Base-by-base conservation (phyloP, 2,888 invertebrate genomes). In the Lobophora halterata region DNA sequence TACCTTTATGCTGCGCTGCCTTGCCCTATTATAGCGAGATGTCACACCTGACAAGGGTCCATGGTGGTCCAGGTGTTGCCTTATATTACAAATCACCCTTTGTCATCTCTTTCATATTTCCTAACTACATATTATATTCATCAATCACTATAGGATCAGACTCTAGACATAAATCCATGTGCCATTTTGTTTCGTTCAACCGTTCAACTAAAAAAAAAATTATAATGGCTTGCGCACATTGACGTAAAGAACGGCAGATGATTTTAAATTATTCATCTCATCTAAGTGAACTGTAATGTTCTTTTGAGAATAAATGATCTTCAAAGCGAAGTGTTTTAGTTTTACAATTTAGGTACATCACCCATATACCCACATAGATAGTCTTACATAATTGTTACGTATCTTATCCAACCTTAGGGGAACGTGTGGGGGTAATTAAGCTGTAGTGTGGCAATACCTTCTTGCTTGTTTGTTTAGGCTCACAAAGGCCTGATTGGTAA, bases 401-500 rank as follows among this genome's bases (percentile, higher is more conserved):
- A n/a, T n/a, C n/a, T n/a, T n/a, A n/a, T n/a, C n/a, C n/a, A n/a
- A n/a, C n/a, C n/a, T n/a, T n/a, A n/a, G n/a, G n/a, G n/a, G 14
- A 17, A 23, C 23, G 40, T 43, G 29, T 32, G 31, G 38, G 43
- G 38, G 43, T 52, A 49, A 52, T 52, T 40, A 49, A 52, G 49
- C 49, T 49, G 42, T 46, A 31, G 24, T 33, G 37, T 35, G 33
- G 32, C 45, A 34, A 52, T 52, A 42, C 42, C 34, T 46, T 36
- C 38, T 28, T 35, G 46, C 41, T 43, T 46, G 52, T 50, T 45
- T 33, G 40, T 42, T 49, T 46, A 49, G 52, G 52, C 36, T 34
- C 39, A 41, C 35, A 31, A 21, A 33, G 40, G 47, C 20, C 30
- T 52, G 49, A 52, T 52, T 52, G 49, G 43, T 49, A 52, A 52